Evolutionary conservation across 2,888 invertebrate genomes (phyloP).

Genomic region (Harpalus rubripes): DNA sequence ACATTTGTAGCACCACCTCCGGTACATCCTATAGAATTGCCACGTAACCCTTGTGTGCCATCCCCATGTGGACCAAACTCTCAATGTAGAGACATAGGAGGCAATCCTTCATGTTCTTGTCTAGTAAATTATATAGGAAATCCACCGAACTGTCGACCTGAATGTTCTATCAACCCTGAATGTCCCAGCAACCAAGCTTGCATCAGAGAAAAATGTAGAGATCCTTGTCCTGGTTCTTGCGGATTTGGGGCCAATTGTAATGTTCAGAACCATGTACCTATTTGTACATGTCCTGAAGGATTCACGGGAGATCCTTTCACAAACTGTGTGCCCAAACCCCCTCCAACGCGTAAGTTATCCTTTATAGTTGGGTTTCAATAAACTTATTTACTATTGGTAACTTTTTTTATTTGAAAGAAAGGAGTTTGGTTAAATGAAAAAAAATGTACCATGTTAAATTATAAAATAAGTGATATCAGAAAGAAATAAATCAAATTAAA

Average conservation of each 20-base stretch:
- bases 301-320: conserved; percentile 88
- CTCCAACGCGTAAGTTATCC: neutral
- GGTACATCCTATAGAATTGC: conserved; percentile 66
- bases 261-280: conserved; percentile 87
- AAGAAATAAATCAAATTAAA: no score
- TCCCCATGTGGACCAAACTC: conserved; percentile 88
- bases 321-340: neutral
- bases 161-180: conserved; percentile 86
- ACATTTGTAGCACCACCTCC: conserved; percentile 75
- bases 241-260: conserved; percentile 86
- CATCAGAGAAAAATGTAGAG: conserved; percentile 86
- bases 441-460: no score
- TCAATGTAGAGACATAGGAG: conserved; percentile 83
- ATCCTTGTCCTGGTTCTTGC: conserved; percentile 89
- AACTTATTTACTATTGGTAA: no score
- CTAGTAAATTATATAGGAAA: conserved; percentile 83
- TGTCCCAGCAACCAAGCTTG: conserved; percentile 88
- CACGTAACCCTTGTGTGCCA: conserved; percentile 82
- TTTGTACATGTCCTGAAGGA: conserved; percentile 86
- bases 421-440: no score
- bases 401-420: no score
- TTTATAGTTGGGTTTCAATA: no score
- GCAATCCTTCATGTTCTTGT: conserved; percentile 83
- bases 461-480: no score
- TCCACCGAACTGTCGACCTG: conserved; percentile 86